Percentiles rank a stretch among this genome's conserved stretches.
phyloP scores from a whole-genome alignment of 2,888 invertebrate genomes.

The Nymphalis polychloros region DNA sequence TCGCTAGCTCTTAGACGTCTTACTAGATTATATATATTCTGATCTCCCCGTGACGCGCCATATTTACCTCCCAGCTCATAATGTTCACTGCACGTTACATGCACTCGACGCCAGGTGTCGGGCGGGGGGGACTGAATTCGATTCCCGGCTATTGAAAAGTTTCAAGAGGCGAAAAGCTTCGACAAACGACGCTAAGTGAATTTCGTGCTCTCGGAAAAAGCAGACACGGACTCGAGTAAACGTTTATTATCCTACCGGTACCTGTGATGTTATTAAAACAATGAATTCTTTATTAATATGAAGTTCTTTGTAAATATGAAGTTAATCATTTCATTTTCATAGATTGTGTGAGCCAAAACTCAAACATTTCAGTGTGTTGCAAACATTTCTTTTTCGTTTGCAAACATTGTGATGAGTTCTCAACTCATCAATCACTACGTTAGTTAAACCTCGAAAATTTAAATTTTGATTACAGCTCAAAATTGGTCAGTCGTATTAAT shows the following conservation, averaged over 20 bases:
- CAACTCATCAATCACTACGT: too few species aligned
- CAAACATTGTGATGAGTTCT: too few species aligned
- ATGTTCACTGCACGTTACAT: conserved; percentile 44
- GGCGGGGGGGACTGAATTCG: conserved; percentile 68
- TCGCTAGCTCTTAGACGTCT: neutral
- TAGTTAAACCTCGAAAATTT: too few species aligned
- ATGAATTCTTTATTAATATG: neutral
- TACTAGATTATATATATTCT: conserved; percentile 15
- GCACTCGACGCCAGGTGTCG: conserved; percentile 41
- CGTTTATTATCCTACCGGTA: neutral
- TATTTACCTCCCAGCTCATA: conserved; percentile 26
- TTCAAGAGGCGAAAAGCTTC: conserved; percentile 82
- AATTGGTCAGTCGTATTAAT: too few species aligned
- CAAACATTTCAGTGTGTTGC: too few species aligned
- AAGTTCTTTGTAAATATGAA: too few species aligned
- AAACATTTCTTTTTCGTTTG: too few species aligned
- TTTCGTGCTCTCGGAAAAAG: conserved; percentile 75
- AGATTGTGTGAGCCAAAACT: too few species aligned
- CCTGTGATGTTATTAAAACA: neutral
- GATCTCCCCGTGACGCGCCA: conserved; percentile 29
- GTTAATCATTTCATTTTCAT: neutral
- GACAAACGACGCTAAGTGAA: conserved; percentile 83
- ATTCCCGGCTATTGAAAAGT: conserved; percentile 81
- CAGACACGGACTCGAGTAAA: conserved; percentile 54
- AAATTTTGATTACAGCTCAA: too few species aligned